phyloP scores from a whole-genome alignment of 2,113 vertebrate species.

The Patagioenas fasciata region DNA sequence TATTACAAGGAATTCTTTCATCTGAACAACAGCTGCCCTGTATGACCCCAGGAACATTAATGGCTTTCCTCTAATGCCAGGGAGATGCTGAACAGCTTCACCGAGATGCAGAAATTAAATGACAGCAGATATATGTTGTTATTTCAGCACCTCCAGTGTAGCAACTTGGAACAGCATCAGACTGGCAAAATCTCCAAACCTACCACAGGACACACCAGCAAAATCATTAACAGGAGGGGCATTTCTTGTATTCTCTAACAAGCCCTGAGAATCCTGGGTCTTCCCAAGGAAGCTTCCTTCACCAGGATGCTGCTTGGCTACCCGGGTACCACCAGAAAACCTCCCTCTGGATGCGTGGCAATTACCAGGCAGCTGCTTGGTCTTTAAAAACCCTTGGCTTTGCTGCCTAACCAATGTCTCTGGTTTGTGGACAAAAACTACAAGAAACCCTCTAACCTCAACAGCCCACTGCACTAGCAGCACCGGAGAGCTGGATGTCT shows the following conservation, averaged over 20 bases:
- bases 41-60: neutral
- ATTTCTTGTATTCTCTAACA: neutral
- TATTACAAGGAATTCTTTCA: neutral
- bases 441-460: neutral
- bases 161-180: neutral
- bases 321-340: neutral
- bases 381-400: neutral
- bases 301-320: neutral
- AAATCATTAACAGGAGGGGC: neutral
- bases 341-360: neutral
- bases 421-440: neutral
- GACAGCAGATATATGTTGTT: fast-evolving
- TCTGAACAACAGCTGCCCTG: neutral
- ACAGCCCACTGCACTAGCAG: neutral
- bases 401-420: neutral
- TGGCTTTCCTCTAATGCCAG: neutral
- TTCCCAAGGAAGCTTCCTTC: neutral
- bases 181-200: neutral
- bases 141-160: neutral
- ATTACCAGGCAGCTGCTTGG: neutral
- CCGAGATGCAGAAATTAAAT: neutral
- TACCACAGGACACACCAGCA: neutral
- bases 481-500: neutral
- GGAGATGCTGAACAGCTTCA: neutral
- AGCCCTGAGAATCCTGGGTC: neutral